Percentiles rank a stretch among this genome's conserved stretches.
Conservation (phyloP, 2,888 invertebrate species). For the Campoplex capitator region DNA sequence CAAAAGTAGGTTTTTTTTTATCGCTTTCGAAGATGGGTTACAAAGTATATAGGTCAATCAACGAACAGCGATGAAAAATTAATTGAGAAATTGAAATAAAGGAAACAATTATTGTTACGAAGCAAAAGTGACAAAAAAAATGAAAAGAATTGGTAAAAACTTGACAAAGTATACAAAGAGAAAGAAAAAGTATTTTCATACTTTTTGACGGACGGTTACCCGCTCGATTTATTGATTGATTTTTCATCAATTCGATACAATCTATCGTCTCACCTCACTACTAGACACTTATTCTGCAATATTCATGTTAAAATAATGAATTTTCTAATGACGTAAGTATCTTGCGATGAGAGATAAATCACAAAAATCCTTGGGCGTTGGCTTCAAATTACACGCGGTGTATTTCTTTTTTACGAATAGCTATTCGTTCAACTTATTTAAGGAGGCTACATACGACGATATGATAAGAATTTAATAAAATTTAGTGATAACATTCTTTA, state of each 20-base stretch:
- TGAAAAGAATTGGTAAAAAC: too few relatives aligned
- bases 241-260: neutral
- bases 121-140: too few relatives aligned
- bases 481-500: too few relatives aligned
- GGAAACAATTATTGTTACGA: too few relatives aligned
- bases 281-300: neutral
- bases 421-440: slow-evolving; percentile 56
- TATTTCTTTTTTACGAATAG: slow-evolving; percentile 30
- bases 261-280: neutral
- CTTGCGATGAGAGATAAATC: slow-evolving; percentile 22
- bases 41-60: neutral
- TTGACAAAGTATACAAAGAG: too few relatives aligned
- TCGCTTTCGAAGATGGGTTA: slow-evolving; percentile 1
- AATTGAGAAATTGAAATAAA: neutral
- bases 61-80: neutral
- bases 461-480: too few relatives aligned
- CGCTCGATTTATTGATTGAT: neutral
- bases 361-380: slow-evolving; percentile 12
- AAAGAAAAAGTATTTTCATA: too few relatives aligned
- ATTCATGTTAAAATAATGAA: neutral
- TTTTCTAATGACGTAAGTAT: slow-evolving; percentile 16
- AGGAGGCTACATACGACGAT: too few relatives aligned
- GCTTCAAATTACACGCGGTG: neutral
- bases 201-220: neutral
- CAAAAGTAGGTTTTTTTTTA: slow-evolving; percentile 22